Evolutionary conservation across 2,797 vertebrate species (phyloP).

Genomic region (Parauchenoglanis ngamensis): DNA sequence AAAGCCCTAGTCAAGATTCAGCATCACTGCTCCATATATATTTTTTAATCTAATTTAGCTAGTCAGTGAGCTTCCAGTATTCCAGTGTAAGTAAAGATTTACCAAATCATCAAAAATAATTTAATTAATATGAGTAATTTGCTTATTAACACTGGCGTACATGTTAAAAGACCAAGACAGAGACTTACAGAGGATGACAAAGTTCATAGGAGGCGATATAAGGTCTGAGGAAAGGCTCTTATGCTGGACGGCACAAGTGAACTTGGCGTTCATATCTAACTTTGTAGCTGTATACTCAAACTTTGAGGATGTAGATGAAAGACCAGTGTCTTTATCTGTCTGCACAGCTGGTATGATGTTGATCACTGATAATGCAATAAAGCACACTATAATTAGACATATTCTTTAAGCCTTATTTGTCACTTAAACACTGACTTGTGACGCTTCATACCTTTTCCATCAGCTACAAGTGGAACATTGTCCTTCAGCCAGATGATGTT

Average conservation of each 20-base stretch:
- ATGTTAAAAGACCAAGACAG: background rate
- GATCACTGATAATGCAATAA: slow-evolving; percentile 35
- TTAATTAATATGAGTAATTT: slow-evolving; percentile 19
- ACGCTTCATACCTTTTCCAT: slow-evolving; percentile 78
- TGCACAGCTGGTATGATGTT: slow-evolving; percentile 15
- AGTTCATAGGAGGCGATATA: slow-evolving; percentile 75
- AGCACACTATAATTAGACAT: background rate
- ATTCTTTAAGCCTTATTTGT: background rate
- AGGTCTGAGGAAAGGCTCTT: slow-evolving; percentile 49
- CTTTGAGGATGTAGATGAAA: slow-evolving; percentile 65
- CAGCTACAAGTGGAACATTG: slow-evolving; percentile 70
- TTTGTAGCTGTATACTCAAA: slow-evolving; percentile 86
- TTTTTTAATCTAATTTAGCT: slow-evolving; percentile 42
- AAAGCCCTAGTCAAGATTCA: slow-evolving; percentile 62
- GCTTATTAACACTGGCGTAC: background rate
- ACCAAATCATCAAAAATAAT: slow-evolving; percentile 16
- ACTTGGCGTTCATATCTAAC: slow-evolving; percentile 80
- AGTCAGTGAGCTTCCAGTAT: slow-evolving; percentile 45
- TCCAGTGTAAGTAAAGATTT: slow-evolving; percentile 34
- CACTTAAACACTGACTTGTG: background rate
- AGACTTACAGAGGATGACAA: slow-evolving; percentile 91
- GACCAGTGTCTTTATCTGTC: slow-evolving; percentile 32
- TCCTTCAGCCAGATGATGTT: slow-evolving; percentile 89
- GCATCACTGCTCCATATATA: slow-evolving; percentile 57
- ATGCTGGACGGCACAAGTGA: slow-evolving; percentile 81